Percentiles rank a stretch among this genome's conserved stretches.
Evolutionary conservation across 2,888 invertebrate genomes (phyloP).

Genomic region (Corbicula japonica): DNA sequence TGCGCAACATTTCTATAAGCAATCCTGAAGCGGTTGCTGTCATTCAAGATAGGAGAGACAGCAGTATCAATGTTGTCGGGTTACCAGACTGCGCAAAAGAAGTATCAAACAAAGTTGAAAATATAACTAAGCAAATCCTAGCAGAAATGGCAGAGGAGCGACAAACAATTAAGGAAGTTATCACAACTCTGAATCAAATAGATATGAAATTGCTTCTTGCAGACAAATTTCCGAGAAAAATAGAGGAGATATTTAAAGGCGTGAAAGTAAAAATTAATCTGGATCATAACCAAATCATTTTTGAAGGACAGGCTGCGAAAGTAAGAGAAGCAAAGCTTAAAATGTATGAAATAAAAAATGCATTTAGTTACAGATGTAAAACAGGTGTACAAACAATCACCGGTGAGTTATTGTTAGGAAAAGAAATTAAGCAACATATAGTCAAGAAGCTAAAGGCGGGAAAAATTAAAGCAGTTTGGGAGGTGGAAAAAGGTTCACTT

Average conservation of each 20-base stretch:
- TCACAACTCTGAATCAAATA: constrained; percentile 29
- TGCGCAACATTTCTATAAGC: too few relatives aligned
- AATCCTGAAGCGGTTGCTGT: too few relatives aligned
- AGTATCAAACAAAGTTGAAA: too few relatives aligned
- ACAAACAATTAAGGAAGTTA: constrained; percentile 33
- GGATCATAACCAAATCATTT: constrained; percentile 46
- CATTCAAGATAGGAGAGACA: too few relatives aligned
- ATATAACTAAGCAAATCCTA: too few relatives aligned
- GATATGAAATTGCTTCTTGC: constrained; percentile 57
- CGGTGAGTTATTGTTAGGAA: constrained; percentile 13
- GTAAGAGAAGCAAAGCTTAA: constrained; percentile 37
- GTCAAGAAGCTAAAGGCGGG: constrained; percentile 39
- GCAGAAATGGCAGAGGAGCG: too few relatives aligned
- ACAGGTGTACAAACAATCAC: neutral
- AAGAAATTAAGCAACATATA: constrained; percentile 39
- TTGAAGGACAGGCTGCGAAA: constrained; percentile 40
- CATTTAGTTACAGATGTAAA: neutral
- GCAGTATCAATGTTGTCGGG: too few relatives aligned
- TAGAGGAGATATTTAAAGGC: constrained; percentile 29
- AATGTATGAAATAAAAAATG: constrained; percentile 42
- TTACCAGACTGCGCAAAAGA: too few relatives aligned
- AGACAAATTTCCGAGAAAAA: constrained; percentile 41
- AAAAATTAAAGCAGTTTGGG: constrained; percentile 47
- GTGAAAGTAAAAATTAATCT: constrained; percentile 49
- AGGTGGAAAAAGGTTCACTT: constrained; percentile 16